Evolutionary conservation across 92 coral and sea anemone genomes (phyloP).

Genomic region (Zoanthus gigantus): DNA sequence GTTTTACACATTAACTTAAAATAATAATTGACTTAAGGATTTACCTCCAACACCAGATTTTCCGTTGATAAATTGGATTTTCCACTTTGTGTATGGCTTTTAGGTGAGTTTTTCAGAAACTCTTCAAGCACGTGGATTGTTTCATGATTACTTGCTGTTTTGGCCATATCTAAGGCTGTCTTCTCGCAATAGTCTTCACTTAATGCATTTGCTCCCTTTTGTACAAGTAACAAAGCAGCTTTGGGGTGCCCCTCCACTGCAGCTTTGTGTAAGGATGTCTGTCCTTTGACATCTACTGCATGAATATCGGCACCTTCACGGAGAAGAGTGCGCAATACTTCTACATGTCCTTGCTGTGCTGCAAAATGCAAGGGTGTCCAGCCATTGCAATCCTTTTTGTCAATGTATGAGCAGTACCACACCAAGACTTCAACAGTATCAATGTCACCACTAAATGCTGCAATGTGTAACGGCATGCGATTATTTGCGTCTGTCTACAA

Average conservation of each 20-base stretch:
- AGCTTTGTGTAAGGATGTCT: conserved; percentile 31
- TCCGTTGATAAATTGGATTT: neutral
- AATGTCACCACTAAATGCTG: conserved; percentile 39
- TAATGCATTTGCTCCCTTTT: conserved; percentile 32
- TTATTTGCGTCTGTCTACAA: conserved; percentile 5
- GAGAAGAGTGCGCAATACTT: conserved; percentile 23
- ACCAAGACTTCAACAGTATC: conserved; percentile 34
- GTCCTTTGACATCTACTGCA: conserved; percentile 28
- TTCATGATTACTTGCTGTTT: neutral
- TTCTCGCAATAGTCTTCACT: conserved; percentile 28
- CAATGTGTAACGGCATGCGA: conserved; percentile 23
- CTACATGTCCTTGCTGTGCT: conserved; percentile 25
- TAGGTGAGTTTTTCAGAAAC: neutral
- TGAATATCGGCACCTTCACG: conserved; percentile 42
- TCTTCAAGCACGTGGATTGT: conserved; percentile 14
- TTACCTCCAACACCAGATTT: neutral
- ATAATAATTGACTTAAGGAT: neutral
- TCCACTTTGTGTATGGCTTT: neutral
- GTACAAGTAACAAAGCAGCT: conserved; percentile 18
- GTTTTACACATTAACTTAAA: neutral
- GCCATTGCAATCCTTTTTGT: conserved; percentile 22
- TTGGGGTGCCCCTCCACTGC: conserved; percentile 20
- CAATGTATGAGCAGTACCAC: conserved; percentile 33
- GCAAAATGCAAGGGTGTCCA: conserved; percentile 40
- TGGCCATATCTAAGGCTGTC: conserved; percentile 6